A percentile compares a stretch with the other conserved stretches of the same genome.
phyloP scores from a whole-genome alignment of 2,888 invertebrate species.

The Abrostola tripartita region DNA sequence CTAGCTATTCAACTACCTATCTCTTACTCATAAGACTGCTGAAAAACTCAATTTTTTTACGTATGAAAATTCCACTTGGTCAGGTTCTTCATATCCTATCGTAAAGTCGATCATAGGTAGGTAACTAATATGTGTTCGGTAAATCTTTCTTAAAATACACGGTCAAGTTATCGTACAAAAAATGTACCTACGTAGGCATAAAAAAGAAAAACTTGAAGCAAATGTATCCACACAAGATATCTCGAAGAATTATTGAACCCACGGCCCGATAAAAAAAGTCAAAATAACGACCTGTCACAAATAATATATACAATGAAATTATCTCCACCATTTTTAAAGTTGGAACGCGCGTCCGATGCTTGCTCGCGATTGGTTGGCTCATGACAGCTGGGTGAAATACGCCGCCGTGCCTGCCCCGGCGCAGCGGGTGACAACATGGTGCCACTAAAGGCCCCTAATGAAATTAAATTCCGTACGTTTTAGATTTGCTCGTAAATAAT shows the following conservation, averaged over 20 bases:
- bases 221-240: constrained; percentile 65
- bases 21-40: too few species aligned
- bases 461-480: constrained; percentile 88
- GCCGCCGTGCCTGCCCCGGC: constrained; percentile 75
- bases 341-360: constrained; percentile 73
- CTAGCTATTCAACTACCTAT: too few species aligned
- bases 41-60: too few species aligned
- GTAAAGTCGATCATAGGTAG: too few species aligned
- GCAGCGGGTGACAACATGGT: constrained; percentile 87
- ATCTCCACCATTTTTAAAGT: constrained; percentile 87
- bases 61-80: too few species aligned
- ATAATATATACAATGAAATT: constrained; percentile 87
- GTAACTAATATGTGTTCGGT: too few species aligned
- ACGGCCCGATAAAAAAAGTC: constrained; percentile 82
- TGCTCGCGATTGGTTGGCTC: constrained; percentile 77
- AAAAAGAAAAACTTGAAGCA: constrained; percentile 53
- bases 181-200: constrained; percentile 23
- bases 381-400: constrained; percentile 87
- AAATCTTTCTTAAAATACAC: too few species aligned
- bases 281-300: constrained; percentile 88
- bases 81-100: too few species aligned
- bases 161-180: constrained; percentile 22
- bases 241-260: constrained; percentile 80
- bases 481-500: constrained; percentile 86
- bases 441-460: constrained; percentile 86